Conservation (phyloP, 2,797 vertebrate genomes). For the Pantherophis alleghaniensis region DNA sequence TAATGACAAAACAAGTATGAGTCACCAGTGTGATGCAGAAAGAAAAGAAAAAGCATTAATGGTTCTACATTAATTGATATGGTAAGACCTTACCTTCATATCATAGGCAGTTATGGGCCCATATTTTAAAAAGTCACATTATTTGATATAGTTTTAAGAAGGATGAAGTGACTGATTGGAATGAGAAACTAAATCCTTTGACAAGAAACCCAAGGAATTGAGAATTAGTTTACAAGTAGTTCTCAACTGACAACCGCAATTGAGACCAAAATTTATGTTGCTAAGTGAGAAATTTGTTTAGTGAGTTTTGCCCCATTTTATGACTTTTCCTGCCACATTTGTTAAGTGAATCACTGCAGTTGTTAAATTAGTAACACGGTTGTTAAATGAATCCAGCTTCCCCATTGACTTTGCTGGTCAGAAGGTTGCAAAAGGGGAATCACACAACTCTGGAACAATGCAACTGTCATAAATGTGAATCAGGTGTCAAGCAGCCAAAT, state of each 20-base stretch:
- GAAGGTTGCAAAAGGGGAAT: not conserved
- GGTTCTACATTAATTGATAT: not conserved
- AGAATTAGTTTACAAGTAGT: not conserved
- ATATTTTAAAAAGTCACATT: not conserved
- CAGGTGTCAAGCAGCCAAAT: not conserved
- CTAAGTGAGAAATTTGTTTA: not conserved
- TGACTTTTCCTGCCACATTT: not conserved
- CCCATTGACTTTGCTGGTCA: not conserved
- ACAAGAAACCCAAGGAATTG: not conserved
- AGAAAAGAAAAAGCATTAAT: not conserved
- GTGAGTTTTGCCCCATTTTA: not conserved
- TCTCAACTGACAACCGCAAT: too few species aligned
- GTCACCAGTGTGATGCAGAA: not conserved
- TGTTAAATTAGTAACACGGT: not conserved
- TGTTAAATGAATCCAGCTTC: not conserved
- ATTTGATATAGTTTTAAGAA: not conserved
- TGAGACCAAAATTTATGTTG: too few species aligned
- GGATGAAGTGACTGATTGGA: not conserved
- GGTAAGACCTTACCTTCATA: not conserved
- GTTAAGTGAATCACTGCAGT: not conserved
- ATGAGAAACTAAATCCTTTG: not conserved
- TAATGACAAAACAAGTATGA: not conserved
- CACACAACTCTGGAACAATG: not conserved
- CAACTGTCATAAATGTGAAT: not conserved
- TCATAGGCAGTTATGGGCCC: not conserved